Conservation (phyloP, 92 coral and sea anemone genomes). For the Actinernus sp. region DNA sequence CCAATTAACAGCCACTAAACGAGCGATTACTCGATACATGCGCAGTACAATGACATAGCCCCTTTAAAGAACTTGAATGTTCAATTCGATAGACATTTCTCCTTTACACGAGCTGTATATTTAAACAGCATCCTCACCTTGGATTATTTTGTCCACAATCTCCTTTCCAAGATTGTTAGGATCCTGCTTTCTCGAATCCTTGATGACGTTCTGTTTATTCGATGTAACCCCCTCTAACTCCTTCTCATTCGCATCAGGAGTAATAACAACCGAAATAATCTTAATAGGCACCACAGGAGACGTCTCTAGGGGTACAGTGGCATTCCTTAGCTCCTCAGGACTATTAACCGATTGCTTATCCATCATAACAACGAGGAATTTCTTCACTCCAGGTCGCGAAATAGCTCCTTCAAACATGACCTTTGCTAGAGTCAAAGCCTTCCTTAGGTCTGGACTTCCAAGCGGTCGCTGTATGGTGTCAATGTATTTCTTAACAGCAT, state of each 20-base stretch:
- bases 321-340: slow-evolving; percentile 48
- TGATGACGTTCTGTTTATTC: slow-evolving; percentile 47
- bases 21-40: no score
- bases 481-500: slow-evolving; percentile 32
- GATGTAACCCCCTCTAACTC: slow-evolving; percentile 53
- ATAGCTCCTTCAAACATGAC: slow-evolving; percentile 45
- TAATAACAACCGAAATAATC: slow-evolving; percentile 68
- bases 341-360: slow-evolving; percentile 51
- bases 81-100: no score
- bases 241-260: slow-evolving; percentile 66
- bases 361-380: slow-evolving; percentile 70
- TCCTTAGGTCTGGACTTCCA: slow-evolving; percentile 63
- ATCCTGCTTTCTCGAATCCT: slow-evolving; percentile 13
- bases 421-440: slow-evolving; percentile 55
- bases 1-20: no score
- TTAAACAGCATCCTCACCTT: no score
- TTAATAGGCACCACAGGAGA: slow-evolving; percentile 26
- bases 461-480: slow-evolving; percentile 40
- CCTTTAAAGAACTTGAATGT: no score
- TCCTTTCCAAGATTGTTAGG: slow-evolving; percentile 66
- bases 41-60: no score
- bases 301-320: slow-evolving; percentile 64
- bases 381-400: slow-evolving; percentile 43
- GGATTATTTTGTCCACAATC: slow-evolving; percentile 68
- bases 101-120: no score